Base-by-base conservation (phyloP, 1,140 invertebrate genomes). In the Drosophila eugracilis region DNA sequence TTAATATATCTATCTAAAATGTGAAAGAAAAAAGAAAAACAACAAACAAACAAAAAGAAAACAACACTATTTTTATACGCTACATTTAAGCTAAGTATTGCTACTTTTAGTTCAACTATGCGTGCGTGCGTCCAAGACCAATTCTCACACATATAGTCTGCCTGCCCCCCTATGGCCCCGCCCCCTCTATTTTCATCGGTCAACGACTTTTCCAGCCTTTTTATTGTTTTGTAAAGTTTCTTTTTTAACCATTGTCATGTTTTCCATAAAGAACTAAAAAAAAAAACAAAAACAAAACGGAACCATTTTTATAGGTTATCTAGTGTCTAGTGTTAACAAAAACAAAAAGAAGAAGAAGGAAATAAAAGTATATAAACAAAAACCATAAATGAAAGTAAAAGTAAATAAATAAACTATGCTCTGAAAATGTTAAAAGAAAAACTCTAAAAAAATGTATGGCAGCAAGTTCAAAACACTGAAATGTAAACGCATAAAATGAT, bases 71-170 rank as follows among this genome's bases (percentile, higher is more conserved):
- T 89, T 81, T 85, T 85, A 86, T 86, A 85, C 54, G 60, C 81
- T 86, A 85, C 47, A 67, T 86, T 79, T 86, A 85, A 85, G 77
- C 73, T 85, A 86, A 85, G 80, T 85, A 85, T 85, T 85, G 76
- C 67, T 85, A 85, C 71, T 73, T 86, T 86, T 85, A 85, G 81
- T 85, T 86, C 42, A 47, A 73, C 66, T 84, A 71, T 80, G 81
- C 72, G 80, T 85, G 76, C 71, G 74, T 79, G 80, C 77, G 81
- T 86, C 76, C 80, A 80, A 85, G 66, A 73, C 80, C 80, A 73
- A 77, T 67, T 67, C 63, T 67, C 63, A 67, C 63, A 67, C 63
- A 66, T 67, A 34, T 67, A 67, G 63, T 53, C 60, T 67, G 47
- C 49, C 36, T 32, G 47, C 14, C 44, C 6, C 44, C 54, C 22